Conservation (phyloP, 2,888 invertebrate genomes). For the Biston stratarius region DNA sequence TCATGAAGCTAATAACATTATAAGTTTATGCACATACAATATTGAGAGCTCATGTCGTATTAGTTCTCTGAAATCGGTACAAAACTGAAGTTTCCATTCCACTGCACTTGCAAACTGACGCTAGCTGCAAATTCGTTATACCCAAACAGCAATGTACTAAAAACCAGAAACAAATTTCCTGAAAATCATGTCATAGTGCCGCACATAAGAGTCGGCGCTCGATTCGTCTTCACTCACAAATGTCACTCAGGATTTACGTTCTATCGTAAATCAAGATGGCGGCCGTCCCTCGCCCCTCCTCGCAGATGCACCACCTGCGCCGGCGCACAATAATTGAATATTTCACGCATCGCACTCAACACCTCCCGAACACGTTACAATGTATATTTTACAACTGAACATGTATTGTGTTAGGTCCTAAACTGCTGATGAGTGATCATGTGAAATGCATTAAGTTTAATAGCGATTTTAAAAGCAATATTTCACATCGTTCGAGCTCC, state of each 20-base stretch:
- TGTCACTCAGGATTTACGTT: constrained; percentile 83
- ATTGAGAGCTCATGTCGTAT: constrained; percentile 56
- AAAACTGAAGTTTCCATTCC: constrained; percentile 47
- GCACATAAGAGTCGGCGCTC: constrained; percentile 58
- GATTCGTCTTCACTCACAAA: constrained; percentile 78
- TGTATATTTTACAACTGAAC: constrained; percentile 79
- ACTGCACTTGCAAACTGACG: constrained; percentile 51
- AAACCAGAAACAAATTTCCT: constrained; percentile 68
- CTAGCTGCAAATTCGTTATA: constrained; percentile 43
- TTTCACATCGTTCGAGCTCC: constrained; percentile 79
- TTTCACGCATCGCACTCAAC: constrained; percentile 84
- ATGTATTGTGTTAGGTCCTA: constrained; percentile 84
- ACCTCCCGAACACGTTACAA: constrained; percentile 80
- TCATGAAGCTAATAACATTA: constrained; percentile 59
- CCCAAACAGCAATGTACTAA: constrained; percentile 54
- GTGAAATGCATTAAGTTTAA: constrained; percentile 80
- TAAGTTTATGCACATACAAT: constrained; percentile 61
- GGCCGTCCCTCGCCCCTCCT: constrained; percentile 63
- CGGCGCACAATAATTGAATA: constrained; percentile 84
- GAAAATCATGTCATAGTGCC: constrained; percentile 71
- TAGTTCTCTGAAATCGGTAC: constrained; percentile 46
- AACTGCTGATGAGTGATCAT: constrained; percentile 85
- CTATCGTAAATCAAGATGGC: constrained; percentile 85
- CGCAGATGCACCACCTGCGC: constrained; percentile 72
- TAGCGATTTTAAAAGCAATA: constrained; percentile 83